Conservation (phyloP, 2,113 vertebrate genomes). For the Gopherus flavomarginatus region DNA sequence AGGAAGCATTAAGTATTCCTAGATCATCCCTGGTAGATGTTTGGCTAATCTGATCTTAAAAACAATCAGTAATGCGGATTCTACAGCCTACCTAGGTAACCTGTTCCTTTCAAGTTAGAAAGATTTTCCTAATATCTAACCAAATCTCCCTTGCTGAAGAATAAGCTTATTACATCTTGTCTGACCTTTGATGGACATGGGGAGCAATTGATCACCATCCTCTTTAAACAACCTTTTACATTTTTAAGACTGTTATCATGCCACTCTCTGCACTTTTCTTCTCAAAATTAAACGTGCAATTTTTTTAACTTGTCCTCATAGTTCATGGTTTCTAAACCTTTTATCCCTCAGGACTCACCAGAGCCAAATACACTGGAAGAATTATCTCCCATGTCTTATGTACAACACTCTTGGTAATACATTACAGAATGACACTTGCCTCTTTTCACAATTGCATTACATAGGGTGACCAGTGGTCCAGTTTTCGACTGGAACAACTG, state of each 20-base stretch:
- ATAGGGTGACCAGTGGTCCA: too few relatives aligned
- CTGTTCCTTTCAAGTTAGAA: neutral
- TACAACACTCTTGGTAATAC: neutral
- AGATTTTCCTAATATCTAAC: neutral
- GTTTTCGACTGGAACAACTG: too few relatives aligned
- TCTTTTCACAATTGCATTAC: neutral
- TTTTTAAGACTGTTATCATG: neutral
- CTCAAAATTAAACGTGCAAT: neutral
- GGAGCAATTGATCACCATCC: neutral
- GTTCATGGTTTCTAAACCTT: neutral
- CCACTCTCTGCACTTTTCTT: neutral
- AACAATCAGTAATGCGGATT: neutral
- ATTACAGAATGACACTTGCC: neutral
- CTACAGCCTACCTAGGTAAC: neutral
- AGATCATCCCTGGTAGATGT: neutral
- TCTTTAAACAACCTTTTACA: neutral
- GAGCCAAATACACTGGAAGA: neutral
- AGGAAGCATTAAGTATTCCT: neutral
- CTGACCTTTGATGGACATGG: neutral
- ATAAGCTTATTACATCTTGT: neutral
- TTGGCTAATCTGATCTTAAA: neutral
- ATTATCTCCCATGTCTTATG: neutral
- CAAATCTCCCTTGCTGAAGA: neutral
- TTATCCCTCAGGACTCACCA: neutral
- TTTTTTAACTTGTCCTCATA: neutral